Evolutionary conservation across 2,888 invertebrate species (phyloP), one percentile per base, ranked within the genome.

Genomic region (Acrocera orbiculus): DNA sequence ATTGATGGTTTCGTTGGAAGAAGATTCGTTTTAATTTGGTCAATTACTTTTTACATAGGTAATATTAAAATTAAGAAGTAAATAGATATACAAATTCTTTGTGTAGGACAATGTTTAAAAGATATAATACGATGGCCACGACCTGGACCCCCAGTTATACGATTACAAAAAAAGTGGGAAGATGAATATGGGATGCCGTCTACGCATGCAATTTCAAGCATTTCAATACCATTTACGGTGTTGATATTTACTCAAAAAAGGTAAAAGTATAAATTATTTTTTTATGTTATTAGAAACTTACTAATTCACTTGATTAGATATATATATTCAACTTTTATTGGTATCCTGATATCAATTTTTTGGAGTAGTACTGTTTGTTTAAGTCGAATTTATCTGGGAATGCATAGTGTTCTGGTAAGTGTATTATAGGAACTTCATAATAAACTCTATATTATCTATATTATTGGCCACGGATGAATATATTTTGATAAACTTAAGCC

Each of bases 121-220:
- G 90, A 92, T 51, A 66, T 90, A 39, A 69, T 92, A 36, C 63
- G 76, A 41, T 82, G 82, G 82, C 85, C 87, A 2, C 67, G 92
- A 40, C 90, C 92, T 0, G 70, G 77, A 0, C 81, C 79, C 32
- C 89, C 90, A 1, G 87, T 82, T 0, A 68, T 78, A 40, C 72
- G 81, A 45, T 58, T 92, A 27, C 89, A 90, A 54, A 70, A 71
- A 28, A 83, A 87, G 61, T 92, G 89, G 82, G 76, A 80, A 2
- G 61, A 82, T 45, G 92, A 92, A 53, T 90, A 87, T 63, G 90
- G 90, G 10, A 87, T 92, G 85, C 90, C 92, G 2, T 90, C 89
- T 10, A 90, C 90, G 2, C 90, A 90, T 59, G 87, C 89, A 6
- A 86, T 89, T 82, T 81, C 86, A 24, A 85, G 80, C 2, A 71